Base-by-base conservation (phyloP, 2,888 invertebrate genomes). In the Reticulitermes lucifugus region DNA sequence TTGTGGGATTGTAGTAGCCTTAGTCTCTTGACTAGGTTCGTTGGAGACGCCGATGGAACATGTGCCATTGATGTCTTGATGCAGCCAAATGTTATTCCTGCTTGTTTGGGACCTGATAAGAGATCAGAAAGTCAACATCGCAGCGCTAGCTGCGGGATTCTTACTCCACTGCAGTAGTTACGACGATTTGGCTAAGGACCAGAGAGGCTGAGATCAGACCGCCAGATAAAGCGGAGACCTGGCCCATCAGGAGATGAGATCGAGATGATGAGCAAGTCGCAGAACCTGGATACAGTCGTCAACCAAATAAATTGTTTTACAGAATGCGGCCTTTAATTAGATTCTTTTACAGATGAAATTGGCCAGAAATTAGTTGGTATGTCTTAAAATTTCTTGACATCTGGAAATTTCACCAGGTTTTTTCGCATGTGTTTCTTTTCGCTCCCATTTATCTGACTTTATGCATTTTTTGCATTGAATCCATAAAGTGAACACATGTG, bases 171-270 rank as follows among this genome's bases (percentile, higher is more conserved):
- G 12, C 70, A 35, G 73, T 73, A 73, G 73, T 73, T 73, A 73
- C 41, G 41, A 73, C 35, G 80, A 80, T 80, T 80, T 80, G 80
- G 80, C 80, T 80, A 29, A 60, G 35, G 55, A 55, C 80, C 80
- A 80, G 51, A 29, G 10, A 41, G 6, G n/a, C 55, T 35, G 35
- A 55, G 80, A 80, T 80, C 60, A 51, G 46, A 35, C n/a, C 10
- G 35, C 4, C 22, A 80, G 80, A 80, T 80, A 59, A 80, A n/a
- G 12, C 21, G 10, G 59, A 55, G 80, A 59, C 59, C 59, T 35
- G 80, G 80, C 55, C 80, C 80, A 60, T 73, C 55, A 80, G 29
- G 80, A 80, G 80, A 80, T 80, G 59, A 35, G 59, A 80, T 80
- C 80, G 60, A 14, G 71, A 73, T 73, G 73, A 73, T 29, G 70